Evolutionary conservation across 2,888 invertebrate species (phyloP).

Genomic region (Erebia palarica): DNA sequence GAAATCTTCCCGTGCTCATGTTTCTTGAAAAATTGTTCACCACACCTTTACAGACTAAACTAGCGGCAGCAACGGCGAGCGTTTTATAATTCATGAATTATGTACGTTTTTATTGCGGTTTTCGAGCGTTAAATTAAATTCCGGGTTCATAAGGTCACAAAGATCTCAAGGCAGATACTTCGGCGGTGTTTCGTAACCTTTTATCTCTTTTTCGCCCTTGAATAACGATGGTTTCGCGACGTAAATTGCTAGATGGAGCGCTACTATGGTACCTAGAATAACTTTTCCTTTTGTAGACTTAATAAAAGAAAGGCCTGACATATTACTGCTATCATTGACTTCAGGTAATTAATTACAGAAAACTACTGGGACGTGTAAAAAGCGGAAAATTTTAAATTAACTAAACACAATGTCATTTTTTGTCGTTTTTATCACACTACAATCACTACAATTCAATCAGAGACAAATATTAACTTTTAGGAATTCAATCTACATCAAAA

Average conservation of each 20-base stretch:
- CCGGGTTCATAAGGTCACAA: slow-evolving; percentile 43
- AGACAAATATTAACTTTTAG: too few species aligned
- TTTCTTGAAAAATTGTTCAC: slow-evolving; percentile 49
- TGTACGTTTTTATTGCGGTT: slow-evolving; percentile 40
- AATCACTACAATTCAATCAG: too few species aligned
- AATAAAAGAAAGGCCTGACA: slow-evolving; percentile 66
- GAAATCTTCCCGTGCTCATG: slow-evolving; percentile 70
- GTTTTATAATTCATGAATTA: slow-evolving; percentile 65
- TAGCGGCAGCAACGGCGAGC: slow-evolving; percentile 42
- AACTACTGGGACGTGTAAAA: neutral
- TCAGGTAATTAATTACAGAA: neutral
- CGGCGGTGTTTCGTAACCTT: slow-evolving; percentile 54
- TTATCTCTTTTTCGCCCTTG: slow-evolving; percentile 56
- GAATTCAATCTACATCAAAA: too few species aligned
- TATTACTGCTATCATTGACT: slow-evolving; percentile 45
- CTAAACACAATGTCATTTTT: too few species aligned
- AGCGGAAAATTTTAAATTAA: neutral
- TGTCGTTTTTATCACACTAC: neutral
- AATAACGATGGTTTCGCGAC: slow-evolving; percentile 74
- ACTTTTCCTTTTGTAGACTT: slow-evolving; percentile 72
- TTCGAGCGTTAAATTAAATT: slow-evolving; percentile 44
- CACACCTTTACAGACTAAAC: slow-evolving; percentile 48
- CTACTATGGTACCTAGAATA: slow-evolving; percentile 67
- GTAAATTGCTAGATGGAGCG: slow-evolving; percentile 68
- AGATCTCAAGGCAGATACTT: slow-evolving; percentile 65